These are phyloP conservation scores for Paragorgia papillata DNA, from an alignment of 92 coral and sea anemone genomes.

Conservation along the genomic window DNA sequence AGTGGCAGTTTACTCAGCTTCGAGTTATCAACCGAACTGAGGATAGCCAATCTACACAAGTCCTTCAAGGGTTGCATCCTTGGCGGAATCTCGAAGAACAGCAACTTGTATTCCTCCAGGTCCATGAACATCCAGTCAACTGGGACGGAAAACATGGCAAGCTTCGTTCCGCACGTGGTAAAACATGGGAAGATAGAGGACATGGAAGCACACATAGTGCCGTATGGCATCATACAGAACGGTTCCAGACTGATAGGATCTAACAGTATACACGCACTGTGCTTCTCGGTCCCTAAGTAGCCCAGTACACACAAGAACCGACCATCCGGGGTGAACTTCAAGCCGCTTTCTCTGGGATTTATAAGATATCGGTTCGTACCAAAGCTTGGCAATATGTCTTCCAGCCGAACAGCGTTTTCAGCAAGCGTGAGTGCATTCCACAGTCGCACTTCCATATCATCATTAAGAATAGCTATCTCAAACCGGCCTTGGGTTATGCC, in stretches of 20 bases:
- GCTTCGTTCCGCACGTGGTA: slow-evolving; percentile 11
- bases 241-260: slow-evolving; percentile 14
- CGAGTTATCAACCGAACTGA: slow-evolving; percentile 16
- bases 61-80: slow-evolving; percentile 14
- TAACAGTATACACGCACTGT: slow-evolving; percentile 9
- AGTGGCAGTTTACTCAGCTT: slow-evolving; percentile 18
- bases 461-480: slow-evolving; percentile 12
- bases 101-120: slow-evolving; percentile 18
- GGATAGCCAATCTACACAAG: slow-evolving; percentile 21
- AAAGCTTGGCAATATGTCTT: not conserved
- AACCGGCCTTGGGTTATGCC: slow-evolving; percentile 13
- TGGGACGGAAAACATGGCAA: not conserved
- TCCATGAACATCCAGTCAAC: not conserved
- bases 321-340: slow-evolving; percentile 32
- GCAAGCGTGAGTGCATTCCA: slow-evolving; percentile 1
- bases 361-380: not conserved
- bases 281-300: not conserved
- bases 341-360: slow-evolving; percentile 24
- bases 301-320: slow-evolving; percentile 17
- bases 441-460: slow-evolving; percentile 11
- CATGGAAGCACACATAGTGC: not conserved
- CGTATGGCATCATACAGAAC: slow-evolving; percentile 9
- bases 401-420: slow-evolving; percentile 7
- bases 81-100: slow-evolving; percentile 11
- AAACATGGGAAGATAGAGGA: slow-evolving; percentile 26